Conservation (phyloP, 2,797 vertebrate genomes). For the Carcharodon carcharias region DNA sequence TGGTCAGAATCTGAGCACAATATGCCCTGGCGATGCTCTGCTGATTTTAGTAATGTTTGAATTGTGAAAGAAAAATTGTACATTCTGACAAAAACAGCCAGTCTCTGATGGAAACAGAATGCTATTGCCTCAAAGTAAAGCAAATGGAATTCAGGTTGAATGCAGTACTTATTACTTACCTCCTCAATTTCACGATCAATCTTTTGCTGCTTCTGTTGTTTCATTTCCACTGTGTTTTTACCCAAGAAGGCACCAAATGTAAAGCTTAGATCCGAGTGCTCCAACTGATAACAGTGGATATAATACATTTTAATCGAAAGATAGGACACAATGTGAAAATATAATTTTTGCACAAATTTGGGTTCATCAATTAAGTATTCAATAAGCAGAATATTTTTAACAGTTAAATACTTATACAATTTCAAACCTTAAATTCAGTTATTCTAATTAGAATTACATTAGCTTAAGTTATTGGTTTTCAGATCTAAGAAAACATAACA, state of each 20-base stretch:
- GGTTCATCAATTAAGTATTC: not conserved
- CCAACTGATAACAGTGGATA: conserved; percentile 42
- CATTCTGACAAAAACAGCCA: not conserved
- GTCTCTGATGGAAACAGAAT: not conserved
- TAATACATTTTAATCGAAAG: conserved; percentile 23
- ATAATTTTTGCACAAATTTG: not conserved
- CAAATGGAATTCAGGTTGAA: not conserved
- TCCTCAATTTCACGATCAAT: conserved; percentile 49
- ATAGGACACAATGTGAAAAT: not conserved
- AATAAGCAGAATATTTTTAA: not conserved
- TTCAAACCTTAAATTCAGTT: conserved; percentile 47
- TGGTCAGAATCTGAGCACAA: not conserved
- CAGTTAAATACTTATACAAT: conserved; percentile 41
- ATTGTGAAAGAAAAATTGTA: not conserved
- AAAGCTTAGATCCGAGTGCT: conserved; percentile 49
- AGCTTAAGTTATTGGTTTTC: conserved; percentile 36
- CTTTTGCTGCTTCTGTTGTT: conserved; percentile 49
- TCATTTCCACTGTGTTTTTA: conserved; percentile 50
- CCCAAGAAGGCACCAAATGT: conserved; percentile 51
- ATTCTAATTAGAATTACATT: conserved; percentile 44
- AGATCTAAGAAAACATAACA: not conserved
- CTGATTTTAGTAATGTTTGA: not conserved
- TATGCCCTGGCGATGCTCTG: not conserved
- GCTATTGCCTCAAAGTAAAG: not conserved
- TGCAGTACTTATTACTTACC: conserved; percentile 42